Base-by-base conservation (phyloP, 2,888 invertebrate genomes). In the Agrilus cyanescens region DNA sequence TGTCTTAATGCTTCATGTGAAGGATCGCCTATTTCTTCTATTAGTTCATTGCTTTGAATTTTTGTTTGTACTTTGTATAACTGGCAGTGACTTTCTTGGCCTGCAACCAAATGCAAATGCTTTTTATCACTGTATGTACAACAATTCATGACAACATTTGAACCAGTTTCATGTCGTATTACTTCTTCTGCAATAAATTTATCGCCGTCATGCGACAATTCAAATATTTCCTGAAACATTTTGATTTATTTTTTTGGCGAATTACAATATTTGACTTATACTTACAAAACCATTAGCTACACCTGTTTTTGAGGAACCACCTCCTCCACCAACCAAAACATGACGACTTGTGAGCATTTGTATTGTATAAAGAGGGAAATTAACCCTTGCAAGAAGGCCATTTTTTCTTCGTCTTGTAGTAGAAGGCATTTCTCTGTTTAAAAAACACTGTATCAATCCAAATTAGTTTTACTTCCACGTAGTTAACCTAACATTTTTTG, bases 231-330 rank as follows among this genome's bases (percentile, higher is more conserved):
- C 93, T 93, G 61, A 43, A 75, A 31, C 10, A 37, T 16, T 18
- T 12, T 13, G 18, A 25, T 29, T 25, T 10, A 37, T 16, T 16
- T n/a, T 12, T 25, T 8, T 3, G 7, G 20, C 29, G 12, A 14
- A 5, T 15, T 12, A 12, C 15, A 25, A 29, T 1, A 15, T 12
- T 2, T 32, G 30, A 37, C 31, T 29, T 12, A 41, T 46, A 80
- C 88, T 82, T 72, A 91, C 95, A 71, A 98, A 90, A 65, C 93
- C 91, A 76, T 98, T 98, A 31, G 87, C 85, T 43, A 98, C 89
- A 41, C 98, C 98, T 36, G 96, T 96, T 67, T 94, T 95, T 12
- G 95, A 85, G 31, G 90, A 85, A 44, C 98, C 97, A 46, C 97
- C 98, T 41, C 97, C 97, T 41, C 97, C 98, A 49, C 90, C 96